Conservation (phyloP, 2,797 vertebrate genomes). For the Dendrocincla tyrannina region DNA sequence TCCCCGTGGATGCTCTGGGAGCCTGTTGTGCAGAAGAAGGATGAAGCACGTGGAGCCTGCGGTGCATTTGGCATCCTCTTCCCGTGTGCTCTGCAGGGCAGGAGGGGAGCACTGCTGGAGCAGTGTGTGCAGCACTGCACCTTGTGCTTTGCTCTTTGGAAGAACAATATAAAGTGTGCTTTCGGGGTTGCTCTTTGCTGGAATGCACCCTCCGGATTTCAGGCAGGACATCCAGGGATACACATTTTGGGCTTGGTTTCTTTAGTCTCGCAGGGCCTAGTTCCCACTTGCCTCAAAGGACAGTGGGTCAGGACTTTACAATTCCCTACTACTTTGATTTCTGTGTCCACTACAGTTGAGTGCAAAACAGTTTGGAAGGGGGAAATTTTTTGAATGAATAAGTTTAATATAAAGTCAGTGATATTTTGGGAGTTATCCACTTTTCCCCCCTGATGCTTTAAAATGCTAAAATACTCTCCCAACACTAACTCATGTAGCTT, state of each 20-base stretch:
- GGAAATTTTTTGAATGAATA: background rate
- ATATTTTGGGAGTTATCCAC: background rate
- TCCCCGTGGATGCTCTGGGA: background rate
- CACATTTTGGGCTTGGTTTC: background rate
- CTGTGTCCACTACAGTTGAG: background rate
- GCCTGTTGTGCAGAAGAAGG: background rate
- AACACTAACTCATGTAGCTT: background rate
- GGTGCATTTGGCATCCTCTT: background rate
- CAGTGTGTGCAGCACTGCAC: background rate
- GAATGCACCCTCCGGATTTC: background rate
- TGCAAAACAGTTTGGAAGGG: background rate
- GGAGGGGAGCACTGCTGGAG: background rate
- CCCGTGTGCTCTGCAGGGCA: background rate
- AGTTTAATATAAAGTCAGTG: background rate
- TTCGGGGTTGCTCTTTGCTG: background rate
- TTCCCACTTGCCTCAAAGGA: background rate
- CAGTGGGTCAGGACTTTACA: background rate
- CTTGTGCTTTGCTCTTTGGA: background rate
- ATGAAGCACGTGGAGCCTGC: rapidly evolving
- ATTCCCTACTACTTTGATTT: background rate
- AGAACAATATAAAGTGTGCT: background rate
- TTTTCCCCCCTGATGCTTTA: background rate
- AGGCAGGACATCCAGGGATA: background rate
- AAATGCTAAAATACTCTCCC: background rate
- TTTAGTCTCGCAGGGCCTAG: background rate